Conservation (phyloP, 2,113 vertebrate genomes). For the Osmerus eperlanus region DNA sequence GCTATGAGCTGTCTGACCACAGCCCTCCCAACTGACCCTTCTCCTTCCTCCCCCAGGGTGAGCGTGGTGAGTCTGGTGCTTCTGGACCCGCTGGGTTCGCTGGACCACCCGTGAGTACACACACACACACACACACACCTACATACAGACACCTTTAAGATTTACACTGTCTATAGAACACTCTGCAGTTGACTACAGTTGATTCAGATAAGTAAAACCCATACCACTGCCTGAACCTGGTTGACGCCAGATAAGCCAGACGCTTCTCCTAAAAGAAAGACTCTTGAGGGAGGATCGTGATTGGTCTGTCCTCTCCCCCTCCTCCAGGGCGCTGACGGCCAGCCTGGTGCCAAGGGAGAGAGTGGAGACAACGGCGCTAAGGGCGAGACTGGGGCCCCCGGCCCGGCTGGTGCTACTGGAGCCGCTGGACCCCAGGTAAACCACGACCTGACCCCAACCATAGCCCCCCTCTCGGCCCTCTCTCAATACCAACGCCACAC, state of each 20-base stretch:
- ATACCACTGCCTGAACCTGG: neutral
- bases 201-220: too few species aligned
- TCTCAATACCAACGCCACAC: neutral
- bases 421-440: constrained; percentile 74
- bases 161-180: too few species aligned
- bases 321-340: constrained; percentile 80
- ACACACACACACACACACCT: neutral
- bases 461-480: neutral
- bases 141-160: too few species aligned
- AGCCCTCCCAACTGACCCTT: neutral
- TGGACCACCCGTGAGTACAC: constrained; percentile 89
- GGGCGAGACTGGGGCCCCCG: constrained; percentile 91
- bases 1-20: neutral
- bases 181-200: too few species aligned
- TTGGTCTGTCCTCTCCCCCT: neutral
- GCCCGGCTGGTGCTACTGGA: constrained; percentile 85
- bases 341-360: constrained; percentile 84
- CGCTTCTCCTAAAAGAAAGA: neutral
- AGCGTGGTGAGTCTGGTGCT: constrained; percentile 90
- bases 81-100: constrained; percentile 96
- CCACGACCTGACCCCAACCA: neutral
- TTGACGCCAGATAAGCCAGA: neutral
- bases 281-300: neutral
- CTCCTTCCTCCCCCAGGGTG: constrained; percentile 74
- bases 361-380: constrained; percentile 85